Evolutionary conservation across 2,888 invertebrate genomes (phyloP).

Genomic region (Pheosia gnoma): DNA sequence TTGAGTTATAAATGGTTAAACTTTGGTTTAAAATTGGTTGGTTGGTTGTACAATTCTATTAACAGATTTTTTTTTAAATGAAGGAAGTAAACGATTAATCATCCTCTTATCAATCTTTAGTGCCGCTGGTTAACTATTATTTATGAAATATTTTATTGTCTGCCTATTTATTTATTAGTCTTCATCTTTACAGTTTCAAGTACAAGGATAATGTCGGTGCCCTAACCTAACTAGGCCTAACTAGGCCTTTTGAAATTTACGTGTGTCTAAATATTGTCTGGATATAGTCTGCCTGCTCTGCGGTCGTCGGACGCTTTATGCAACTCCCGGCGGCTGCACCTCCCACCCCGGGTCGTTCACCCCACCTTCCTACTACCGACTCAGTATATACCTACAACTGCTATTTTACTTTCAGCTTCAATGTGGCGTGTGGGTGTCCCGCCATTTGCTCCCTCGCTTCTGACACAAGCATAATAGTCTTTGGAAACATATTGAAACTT

Average conservation of each 20-base stretch:
- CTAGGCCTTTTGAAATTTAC: conserved; percentile 19
- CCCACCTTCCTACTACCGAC: conserved; percentile 55
- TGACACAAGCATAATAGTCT: conserved; percentile 10
- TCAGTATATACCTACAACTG: conserved; percentile 43
- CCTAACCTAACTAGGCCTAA: too few relatives aligned
- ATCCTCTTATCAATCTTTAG: not conserved
- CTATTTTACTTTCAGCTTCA: conserved; percentile 66
- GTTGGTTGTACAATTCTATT: too few relatives aligned
- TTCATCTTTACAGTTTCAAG: too few relatives aligned
- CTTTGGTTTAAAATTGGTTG: too few relatives aligned
- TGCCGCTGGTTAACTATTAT: not conserved
- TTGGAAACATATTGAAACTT: conserved; percentile 22
- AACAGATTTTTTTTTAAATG: too few relatives aligned
- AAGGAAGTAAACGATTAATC: too few relatives aligned
- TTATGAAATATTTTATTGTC: not conserved
- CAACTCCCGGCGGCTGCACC: conserved; percentile 61
- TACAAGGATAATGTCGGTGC: not conserved
- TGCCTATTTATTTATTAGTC: not conserved
- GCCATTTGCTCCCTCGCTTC: conserved; percentile 47
- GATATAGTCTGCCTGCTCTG: conserved; percentile 48
- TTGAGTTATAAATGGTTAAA: too few relatives aligned
- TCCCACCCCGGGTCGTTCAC: conserved; percentile 66
- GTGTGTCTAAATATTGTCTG: conserved; percentile 40
- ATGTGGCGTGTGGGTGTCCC: conserved; percentile 64
- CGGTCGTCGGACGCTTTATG: conserved; percentile 69